Base-by-base conservation (phyloP, 2,888 invertebrate genomes). In the Lordiphosa andalusiaca region DNA sequence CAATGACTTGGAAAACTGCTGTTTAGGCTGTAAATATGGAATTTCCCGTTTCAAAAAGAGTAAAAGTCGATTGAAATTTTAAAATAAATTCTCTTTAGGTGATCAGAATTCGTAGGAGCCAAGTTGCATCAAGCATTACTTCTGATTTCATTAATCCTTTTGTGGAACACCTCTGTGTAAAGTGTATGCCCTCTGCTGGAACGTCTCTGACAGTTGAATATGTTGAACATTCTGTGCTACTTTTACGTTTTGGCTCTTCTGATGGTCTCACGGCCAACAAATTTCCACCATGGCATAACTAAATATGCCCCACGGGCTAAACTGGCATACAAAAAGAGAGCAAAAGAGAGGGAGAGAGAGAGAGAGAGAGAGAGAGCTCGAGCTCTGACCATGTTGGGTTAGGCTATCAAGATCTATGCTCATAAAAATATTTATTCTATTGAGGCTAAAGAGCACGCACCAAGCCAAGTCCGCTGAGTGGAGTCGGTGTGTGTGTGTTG, bases 211-310 rank as follows among this genome's bases (percentile, higher is more conserved):
- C 19, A 19, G 12, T 10, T 19, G 5, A 5, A 40, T 19, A 16
- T 44, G 56, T 53, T 60, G 74, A 62, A 73, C 69, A 60, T 61
- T 38, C 39, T 67, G 78, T 78, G 78, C 75, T 62, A 77, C 73
- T 75, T 80, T 73, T 55, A 56, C 58, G 60, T 53, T 55, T 56
- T 47, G 50, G 35, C 54, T 49, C 41, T 19, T 40, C 30, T 42
- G 40, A 13, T 41, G 60, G 40, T 54, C 48, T 57, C 51, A 44
- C 19, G 46, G 49, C 36, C 47, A 63, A 48, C 37, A 33, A 6
- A 46, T 61, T 47, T 73, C 67, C 76, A 83, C 80, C 72, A 67
- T 48, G 58, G 80, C 67, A 69, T 68, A 58, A 66, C 77, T 71
- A 78, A 81, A 67, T 64, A 57, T 72, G 72, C 72, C 72, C 72